Evolutionary conservation across 2,888 invertebrate genomes (phyloP).

Genomic region (Melanchra persicariae): DNA sequence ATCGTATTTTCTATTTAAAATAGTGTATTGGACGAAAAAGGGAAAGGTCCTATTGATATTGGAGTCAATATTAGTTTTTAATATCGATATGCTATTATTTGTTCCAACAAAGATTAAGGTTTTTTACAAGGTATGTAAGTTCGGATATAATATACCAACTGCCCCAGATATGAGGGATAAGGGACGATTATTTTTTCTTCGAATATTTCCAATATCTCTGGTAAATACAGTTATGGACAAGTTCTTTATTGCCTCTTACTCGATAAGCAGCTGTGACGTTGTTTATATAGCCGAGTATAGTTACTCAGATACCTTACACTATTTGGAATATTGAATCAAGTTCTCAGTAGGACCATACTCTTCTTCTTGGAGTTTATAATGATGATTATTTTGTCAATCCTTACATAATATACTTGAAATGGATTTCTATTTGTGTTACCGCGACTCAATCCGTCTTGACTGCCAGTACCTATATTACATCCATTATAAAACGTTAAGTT

Average conservation of each 20-base stretch:
- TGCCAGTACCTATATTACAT: slow-evolving; percentile 1
- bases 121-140: slow-evolving; percentile 35
- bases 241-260: slow-evolving; percentile 37
- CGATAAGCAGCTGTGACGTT: slow-evolving; percentile 27
- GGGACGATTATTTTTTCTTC: slow-evolving; percentile 43
- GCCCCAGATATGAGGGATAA: slow-evolving; percentile 35
- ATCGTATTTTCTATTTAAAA: slow-evolving; percentile 69
- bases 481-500: slow-evolving; percentile 8
- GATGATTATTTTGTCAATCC: not conserved
- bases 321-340: not conserved
- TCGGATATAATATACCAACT: slow-evolving; percentile 44
- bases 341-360: too few relatives aligned
- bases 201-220: slow-evolving; percentile 52
- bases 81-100: slow-evolving; percentile 63
- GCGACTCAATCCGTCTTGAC: slow-evolving; percentile 11
- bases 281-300: slow-evolving; percentile 8
- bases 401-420: slow-evolving; percentile 8
- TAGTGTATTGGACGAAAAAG: slow-evolving; percentile 52
- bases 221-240: slow-evolving; percentile 54
- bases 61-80: slow-evolving; percentile 66
- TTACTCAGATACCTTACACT: not conserved
- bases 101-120: slow-evolving; percentile 60
- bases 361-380: not conserved
- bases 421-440: slow-evolving; percentile 4
- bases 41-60: slow-evolving; percentile 57